Evolutionary conservation across 2,797 vertebrate species (phyloP).

Genomic region (Falco rusticolus): DNA sequence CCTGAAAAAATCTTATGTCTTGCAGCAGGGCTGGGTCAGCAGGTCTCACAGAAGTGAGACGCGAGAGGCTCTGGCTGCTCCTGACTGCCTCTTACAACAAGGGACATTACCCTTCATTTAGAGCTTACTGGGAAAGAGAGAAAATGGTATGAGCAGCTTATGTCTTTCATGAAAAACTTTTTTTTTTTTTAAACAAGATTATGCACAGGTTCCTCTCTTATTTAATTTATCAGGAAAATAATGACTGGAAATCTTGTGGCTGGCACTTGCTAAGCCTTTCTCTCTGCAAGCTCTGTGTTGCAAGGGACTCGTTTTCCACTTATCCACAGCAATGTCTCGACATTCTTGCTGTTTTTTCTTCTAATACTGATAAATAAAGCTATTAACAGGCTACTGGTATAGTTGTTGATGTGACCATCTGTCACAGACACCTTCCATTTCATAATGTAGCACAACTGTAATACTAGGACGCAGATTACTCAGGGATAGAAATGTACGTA

Average conservation of each 20-base stretch:
- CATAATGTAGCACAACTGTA: not conserved
- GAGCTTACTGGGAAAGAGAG: not conserved
- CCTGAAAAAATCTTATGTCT: not conserved
- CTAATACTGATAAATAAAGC: not conserved
- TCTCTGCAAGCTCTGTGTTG: not conserved
- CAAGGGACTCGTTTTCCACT: not conserved
- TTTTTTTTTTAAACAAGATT: not conserved
- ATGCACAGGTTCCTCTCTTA: not conserved
- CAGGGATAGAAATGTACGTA: not conserved
- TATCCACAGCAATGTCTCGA: not conserved
- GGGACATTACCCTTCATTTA: not conserved
- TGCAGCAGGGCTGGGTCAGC: not conserved
- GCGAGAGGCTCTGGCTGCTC: not conserved
- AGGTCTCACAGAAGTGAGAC: not conserved
- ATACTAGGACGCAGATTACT: not conserved
- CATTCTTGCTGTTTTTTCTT: not conserved
- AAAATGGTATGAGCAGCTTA: not conserved
- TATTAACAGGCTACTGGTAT: not conserved
- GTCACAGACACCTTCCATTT: not conserved
- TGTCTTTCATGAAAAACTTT: not conserved
- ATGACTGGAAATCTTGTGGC: not conserved
- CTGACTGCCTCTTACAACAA: not conserved
- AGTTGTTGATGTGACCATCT: not conserved
- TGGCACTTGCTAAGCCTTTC: not conserved
- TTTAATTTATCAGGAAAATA: not conserved